Conservation (phyloP, 2,113 vertebrate genomes). For the Xyrauchen texanus region DNA sequence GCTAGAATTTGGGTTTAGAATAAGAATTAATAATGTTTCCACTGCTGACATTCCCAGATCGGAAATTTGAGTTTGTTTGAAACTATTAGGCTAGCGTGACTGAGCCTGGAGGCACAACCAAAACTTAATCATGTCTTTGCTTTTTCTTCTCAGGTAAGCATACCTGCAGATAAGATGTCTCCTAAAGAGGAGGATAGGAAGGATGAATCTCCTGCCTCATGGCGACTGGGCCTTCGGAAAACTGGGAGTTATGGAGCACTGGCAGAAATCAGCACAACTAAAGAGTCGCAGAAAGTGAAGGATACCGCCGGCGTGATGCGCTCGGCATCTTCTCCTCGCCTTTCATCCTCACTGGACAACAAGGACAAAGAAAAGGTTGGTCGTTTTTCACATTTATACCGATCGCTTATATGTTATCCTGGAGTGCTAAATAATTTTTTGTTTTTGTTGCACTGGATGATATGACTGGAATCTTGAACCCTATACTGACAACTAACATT, state of each 20-base stretch:
- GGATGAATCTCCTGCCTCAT: slow-evolving; percentile 95
- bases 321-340: slow-evolving; percentile 96
- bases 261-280: slow-evolving; percentile 92
- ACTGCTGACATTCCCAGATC: too few relatives aligned
- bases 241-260: slow-evolving; percentile 96
- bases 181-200: slow-evolving; percentile 93
- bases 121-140: too few relatives aligned
- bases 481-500: too few relatives aligned
- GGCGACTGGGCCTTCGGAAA: slow-evolving; percentile 92
- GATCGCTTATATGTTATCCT: too few relatives aligned
- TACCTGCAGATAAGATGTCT: slow-evolving; percentile 82
- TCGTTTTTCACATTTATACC: too few relatives aligned
- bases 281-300: slow-evolving; percentile 94
- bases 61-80: too few relatives aligned
- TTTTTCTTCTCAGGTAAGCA: slow-evolving; percentile 73
- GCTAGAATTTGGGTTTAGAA: not conserved
- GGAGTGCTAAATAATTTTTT: too few relatives aligned
- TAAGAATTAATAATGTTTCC: too few relatives aligned
- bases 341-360: slow-evolving; percentile 94
- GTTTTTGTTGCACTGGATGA: too few relatives aligned
- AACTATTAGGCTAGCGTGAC: too few relatives aligned
- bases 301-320: slow-evolving; percentile 92
- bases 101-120: too few relatives aligned
- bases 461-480: too few relatives aligned
- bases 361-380: slow-evolving; percentile 95